A percentile compares a stretch with the other conserved stretches of the same genome.
phyloP scores from a whole-genome alignment of 2,113 vertebrate genomes.

The Panurus biarmicus region DNA sequence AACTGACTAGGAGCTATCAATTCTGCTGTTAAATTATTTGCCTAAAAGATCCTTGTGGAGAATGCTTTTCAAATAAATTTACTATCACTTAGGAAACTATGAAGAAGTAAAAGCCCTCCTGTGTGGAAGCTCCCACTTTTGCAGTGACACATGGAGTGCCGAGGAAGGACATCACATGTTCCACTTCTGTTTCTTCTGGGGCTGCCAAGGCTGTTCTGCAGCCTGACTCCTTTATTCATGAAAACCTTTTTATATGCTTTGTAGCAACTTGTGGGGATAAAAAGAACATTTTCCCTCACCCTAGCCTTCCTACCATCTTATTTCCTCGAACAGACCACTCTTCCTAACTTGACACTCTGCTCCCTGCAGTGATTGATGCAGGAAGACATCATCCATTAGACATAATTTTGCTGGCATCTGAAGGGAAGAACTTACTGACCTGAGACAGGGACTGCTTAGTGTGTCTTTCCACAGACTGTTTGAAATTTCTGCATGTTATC shows the following conservation, averaged over 20 bases:
- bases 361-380: background rate
- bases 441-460: background rate
- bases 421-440: background rate
- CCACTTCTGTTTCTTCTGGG: background rate
- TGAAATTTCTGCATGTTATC: background rate
- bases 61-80: background rate
- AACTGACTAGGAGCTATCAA: background rate
- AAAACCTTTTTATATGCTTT: background rate
- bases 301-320: background rate
- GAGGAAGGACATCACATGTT: background rate
- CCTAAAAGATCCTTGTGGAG: background rate
- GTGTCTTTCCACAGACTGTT: background rate
- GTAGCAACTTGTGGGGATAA: background rate
- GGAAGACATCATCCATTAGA: background rate
- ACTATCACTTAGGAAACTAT: background rate
- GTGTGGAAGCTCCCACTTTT: background rate
- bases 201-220: background rate
- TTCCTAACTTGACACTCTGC: background rate
- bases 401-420: background rate
- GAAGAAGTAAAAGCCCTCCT: background rate
- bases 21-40: background rate
- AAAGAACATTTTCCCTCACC: background rate
- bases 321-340: background rate
- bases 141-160: background rate
- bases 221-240: background rate